Percentiles rank a stretch among this genome's conserved stretches.
These are phyloP conservation scores for Coelopa frigida DNA, from an alignment of 1,140 invertebrate species.

Conservation along the genomic window DNA sequence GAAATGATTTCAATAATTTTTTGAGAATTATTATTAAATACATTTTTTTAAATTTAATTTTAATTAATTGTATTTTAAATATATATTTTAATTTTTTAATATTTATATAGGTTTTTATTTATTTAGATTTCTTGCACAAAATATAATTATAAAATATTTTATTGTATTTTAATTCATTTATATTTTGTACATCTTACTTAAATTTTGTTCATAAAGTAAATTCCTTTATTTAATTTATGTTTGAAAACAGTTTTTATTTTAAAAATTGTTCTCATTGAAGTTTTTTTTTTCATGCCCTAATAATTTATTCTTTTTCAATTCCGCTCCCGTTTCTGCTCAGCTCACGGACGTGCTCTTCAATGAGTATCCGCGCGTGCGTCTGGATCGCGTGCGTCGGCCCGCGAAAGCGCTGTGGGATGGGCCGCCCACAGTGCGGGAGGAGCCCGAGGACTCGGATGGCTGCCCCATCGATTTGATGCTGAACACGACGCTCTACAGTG, in stretches of 20 bases:
- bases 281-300: too few relatives aligned
- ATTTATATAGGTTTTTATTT: too few relatives aligned
- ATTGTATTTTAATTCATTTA: too few relatives aligned
- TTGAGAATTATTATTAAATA: neutral
- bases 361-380: slow-evolving; percentile 39
- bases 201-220: too few relatives aligned
- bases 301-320: neutral
- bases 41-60: neutral
- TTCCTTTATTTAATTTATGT: too few relatives aligned
- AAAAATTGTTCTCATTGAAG: too few relatives aligned
- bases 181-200: too few relatives aligned
- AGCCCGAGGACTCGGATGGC: slow-evolving; percentile 39
- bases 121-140: too few relatives aligned
- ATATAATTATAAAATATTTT: too few relatives aligned
- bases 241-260: too few relatives aligned
- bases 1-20: neutral
- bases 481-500: slow-evolving; percentile 40
- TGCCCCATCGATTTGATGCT: slow-evolving; percentile 36
- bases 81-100: neutral
- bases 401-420: slow-evolving; percentile 39
- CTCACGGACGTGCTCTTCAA: slow-evolving; percentile 41
- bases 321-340: slow-evolving; percentile 12
- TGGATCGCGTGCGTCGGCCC: slow-evolving; percentile 39
- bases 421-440: slow-evolving; percentile 40
- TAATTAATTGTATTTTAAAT: slow-evolving; percentile 1